A percentile compares a stretch with the other conserved stretches of the same genome.
Conservation (phyloP, 2,797 vertebrate genomes). For the Danio tinwini region DNA sequence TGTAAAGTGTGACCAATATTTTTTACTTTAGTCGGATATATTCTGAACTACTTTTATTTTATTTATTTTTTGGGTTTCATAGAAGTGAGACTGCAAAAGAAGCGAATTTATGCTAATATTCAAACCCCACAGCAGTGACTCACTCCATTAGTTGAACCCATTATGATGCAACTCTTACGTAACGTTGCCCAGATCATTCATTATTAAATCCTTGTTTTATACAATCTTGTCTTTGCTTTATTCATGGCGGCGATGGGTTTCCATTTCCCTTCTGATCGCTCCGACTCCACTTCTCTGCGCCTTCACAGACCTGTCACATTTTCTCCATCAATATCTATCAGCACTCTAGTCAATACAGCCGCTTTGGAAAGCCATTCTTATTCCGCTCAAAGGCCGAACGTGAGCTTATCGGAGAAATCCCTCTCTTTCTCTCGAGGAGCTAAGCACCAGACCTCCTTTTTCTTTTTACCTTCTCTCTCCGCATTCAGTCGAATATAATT, state of each 20-base stretch:
- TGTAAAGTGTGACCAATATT: background rate
- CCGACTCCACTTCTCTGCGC: slow-evolving; percentile 31
- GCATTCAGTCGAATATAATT: slow-evolving; percentile 55
- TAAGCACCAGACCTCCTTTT: slow-evolving; percentile 14
- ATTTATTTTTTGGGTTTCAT: background rate
- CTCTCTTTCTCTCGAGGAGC: slow-evolving; percentile 29
- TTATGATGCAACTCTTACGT: slow-evolving; percentile 30
- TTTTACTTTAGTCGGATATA: background rate
- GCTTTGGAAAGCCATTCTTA: slow-evolving; percentile 51
- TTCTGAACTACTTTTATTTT: background rate
- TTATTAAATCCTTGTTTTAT: slow-evolving; percentile 25
- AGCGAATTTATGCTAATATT: slow-evolving; percentile 25
- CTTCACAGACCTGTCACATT: slow-evolving; percentile 39
- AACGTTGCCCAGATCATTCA: slow-evolving; percentile 21
- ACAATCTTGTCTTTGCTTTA: slow-evolving; percentile 10
- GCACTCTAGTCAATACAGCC: slow-evolving; percentile 41
- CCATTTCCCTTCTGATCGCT: slow-evolving; percentile 51
- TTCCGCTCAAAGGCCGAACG: slow-evolving; percentile 51
- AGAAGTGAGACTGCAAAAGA: slow-evolving; percentile 23
- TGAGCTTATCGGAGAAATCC: slow-evolving; percentile 56
- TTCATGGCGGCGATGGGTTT: slow-evolving; percentile 38
- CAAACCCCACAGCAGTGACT: slow-evolving; percentile 13
- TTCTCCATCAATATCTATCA: slow-evolving; percentile 54
- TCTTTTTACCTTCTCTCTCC: slow-evolving; percentile 4
- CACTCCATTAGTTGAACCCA: slow-evolving; percentile 23